Evolutionary conservation across 35 echinoderm and acorn worm genomes (phyloP).

Genomic region (Chiridota heheva): DNA sequence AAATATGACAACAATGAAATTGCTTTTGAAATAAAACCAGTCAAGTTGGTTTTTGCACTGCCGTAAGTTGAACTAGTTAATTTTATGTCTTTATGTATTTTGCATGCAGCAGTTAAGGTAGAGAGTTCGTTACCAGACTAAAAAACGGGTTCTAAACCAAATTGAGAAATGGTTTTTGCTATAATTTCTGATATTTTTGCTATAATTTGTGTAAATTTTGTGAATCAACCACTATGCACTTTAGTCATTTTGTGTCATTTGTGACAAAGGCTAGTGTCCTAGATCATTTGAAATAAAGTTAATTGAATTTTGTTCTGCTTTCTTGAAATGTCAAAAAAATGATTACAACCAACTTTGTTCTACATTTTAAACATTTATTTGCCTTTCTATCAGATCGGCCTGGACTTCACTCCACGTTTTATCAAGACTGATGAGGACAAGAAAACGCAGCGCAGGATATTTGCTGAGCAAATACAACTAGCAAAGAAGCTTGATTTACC

Average conservation of each 20-base stretch:
- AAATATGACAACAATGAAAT: no score
- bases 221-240: neutral
- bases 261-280: neutral
- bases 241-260: neutral
- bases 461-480: slow-evolving; percentile 79
- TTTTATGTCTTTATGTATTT: no score
- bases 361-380: slow-evolving; percentile 9
- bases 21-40: no score
- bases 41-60: no score
- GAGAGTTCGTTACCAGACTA: no score
- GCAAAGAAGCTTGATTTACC: slow-evolving; percentile 85
- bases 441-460: slow-evolving; percentile 72
- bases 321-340: neutral
- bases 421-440: slow-evolving; percentile 71
- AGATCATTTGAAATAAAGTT: neutral
- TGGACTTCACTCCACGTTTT: slow-evolving; percentile 93
- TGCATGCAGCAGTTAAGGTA: no score
- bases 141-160: no score
- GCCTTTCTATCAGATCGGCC: slow-evolving; percentile 62
- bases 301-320: neutral
- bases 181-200: no score
- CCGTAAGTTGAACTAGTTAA: no score
- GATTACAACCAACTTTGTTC: neutral
- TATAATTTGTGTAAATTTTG: neutral
- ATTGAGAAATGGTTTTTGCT: no score